Conservation (phyloP, 1,140 invertebrate genomes). For the Hycleus cichorii region DNA sequence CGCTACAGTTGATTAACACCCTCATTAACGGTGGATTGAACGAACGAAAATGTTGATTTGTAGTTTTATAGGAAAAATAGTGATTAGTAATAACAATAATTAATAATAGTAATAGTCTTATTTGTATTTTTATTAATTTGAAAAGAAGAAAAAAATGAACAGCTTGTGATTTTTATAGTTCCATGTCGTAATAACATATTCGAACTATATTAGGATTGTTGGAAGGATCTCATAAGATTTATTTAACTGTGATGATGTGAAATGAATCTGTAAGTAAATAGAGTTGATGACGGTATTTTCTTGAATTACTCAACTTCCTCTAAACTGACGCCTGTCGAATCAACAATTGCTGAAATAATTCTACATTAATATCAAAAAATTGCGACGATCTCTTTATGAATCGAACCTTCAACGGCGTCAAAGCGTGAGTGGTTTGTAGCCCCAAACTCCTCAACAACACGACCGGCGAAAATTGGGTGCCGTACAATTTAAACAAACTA, state of each 20-base stretch:
- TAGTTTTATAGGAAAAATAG: conserved; percentile 7
- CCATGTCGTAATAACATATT: conserved; percentile 3
- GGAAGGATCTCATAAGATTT: conserved; percentile 9
- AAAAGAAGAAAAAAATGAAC: background rate
- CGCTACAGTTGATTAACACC: too few species aligned
- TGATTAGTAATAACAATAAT: conserved; percentile 7
- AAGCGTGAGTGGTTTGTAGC: conserved; percentile 71
- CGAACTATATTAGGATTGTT: conserved; percentile 8
- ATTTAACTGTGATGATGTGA: too few species aligned
- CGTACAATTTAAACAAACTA: conserved; percentile 79
- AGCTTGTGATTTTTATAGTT: conserved; percentile 1
- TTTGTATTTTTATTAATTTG: background rate
- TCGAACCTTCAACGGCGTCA: conserved; percentile 69
- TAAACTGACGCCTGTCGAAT: background rate
- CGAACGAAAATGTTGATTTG: conserved; percentile 8
- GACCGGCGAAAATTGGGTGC: conserved; percentile 64
- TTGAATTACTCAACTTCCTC: too few species aligned
- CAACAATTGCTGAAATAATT: background rate
- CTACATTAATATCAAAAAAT: background rate
- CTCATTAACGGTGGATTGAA: background rate
- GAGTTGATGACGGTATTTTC: background rate
- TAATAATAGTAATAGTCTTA: conserved; percentile 1
- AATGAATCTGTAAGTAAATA: too few species aligned
- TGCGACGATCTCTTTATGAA: background rate
- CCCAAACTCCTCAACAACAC: conserved; percentile 80